Conservation (phyloP, 2,888 invertebrate genomes). For the Drosophila quinaria region DNA sequence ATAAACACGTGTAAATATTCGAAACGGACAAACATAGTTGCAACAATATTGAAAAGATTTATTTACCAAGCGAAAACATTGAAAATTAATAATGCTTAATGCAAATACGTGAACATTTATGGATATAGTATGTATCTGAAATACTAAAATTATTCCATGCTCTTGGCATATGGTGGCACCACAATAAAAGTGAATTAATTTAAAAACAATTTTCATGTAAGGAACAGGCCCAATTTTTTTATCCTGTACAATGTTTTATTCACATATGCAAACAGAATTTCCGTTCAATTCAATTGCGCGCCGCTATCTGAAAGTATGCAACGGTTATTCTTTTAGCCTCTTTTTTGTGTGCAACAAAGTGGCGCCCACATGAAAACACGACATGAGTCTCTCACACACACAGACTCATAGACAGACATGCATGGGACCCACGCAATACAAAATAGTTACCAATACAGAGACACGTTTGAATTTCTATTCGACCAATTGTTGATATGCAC, state of each 20-base stretch:
- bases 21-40: slow-evolving; percentile 7
- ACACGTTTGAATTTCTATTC: slow-evolving; percentile 53
- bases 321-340: slow-evolving; percentile 29
- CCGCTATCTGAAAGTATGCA: slow-evolving; percentile 65
- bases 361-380: slow-evolving; percentile 38
- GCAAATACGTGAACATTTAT: slow-evolving; percentile 1
- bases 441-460: slow-evolving; percentile 33
- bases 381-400: not conserved
- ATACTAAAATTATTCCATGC: not conserved
- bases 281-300: slow-evolving; percentile 74
- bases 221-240: slow-evolving; percentile 27
- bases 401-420: slow-evolving; percentile 14
- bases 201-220: slow-evolving; percentile 19
- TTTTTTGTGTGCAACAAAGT: slow-evolving; percentile 57
- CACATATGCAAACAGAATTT: slow-evolving; percentile 82
- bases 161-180: not conserved
- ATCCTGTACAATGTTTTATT: slow-evolving; percentile 68
- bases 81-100: slow-evolving; percentile 1
- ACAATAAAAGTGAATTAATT: slow-evolving; percentile 26
- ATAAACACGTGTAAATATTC: not conserved
- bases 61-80: slow-evolving; percentile 13
- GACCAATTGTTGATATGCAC: slow-evolving; percentile 81
- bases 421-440: slow-evolving; percentile 12
- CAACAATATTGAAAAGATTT: not conserved
- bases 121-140: not conserved